A percentile compares a stretch with the other conserved stretches of the same genome.
These are phyloP conservation scores for Zelleria hepariella DNA, from an alignment of 2,888 invertebrate species.

Conservation along the genomic window DNA sequence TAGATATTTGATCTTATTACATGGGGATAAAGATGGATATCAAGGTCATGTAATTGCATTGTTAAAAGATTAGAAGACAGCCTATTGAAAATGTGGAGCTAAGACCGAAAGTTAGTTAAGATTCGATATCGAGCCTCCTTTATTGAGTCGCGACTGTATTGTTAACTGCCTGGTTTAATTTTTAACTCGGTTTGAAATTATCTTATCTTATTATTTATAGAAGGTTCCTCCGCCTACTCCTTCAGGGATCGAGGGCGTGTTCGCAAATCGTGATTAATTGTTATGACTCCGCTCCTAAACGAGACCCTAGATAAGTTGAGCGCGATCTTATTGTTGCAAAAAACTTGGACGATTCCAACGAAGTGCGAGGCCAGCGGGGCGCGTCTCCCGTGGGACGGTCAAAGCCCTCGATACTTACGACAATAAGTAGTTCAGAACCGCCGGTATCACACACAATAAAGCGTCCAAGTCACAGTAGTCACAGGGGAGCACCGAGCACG, in stretches of 20 bases:
- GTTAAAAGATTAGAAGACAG: neutral
- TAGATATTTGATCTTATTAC: neutral
- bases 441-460: slow-evolving; percentile 1
- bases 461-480: neutral
- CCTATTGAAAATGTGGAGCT: neutral
- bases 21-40: neutral
- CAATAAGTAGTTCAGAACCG: slow-evolving; percentile 40
- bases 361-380: neutral
- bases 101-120: too few species aligned
- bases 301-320: neutral
- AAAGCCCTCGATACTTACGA: slow-evolving; percentile 37
- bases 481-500: neutral
- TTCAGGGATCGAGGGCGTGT: neutral
- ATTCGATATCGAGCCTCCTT: too few species aligned
- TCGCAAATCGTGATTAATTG: neutral
- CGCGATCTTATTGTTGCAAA: neutral
- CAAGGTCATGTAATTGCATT: neutral
- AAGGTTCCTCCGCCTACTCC: neutral
- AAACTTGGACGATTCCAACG: neutral
- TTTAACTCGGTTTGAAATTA: too few species aligned
- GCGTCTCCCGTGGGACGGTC: slow-evolving; percentile 5
- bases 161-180: too few species aligned
- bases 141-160: too few species aligned
- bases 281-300: neutral
- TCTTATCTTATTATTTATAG: too few species aligned